A percentile compares a stretch with the other conserved stretches of the same genome.
Evolutionary conservation across 2,113 vertebrate species (phyloP).

Genomic region (Rhineura floridana): DNA sequence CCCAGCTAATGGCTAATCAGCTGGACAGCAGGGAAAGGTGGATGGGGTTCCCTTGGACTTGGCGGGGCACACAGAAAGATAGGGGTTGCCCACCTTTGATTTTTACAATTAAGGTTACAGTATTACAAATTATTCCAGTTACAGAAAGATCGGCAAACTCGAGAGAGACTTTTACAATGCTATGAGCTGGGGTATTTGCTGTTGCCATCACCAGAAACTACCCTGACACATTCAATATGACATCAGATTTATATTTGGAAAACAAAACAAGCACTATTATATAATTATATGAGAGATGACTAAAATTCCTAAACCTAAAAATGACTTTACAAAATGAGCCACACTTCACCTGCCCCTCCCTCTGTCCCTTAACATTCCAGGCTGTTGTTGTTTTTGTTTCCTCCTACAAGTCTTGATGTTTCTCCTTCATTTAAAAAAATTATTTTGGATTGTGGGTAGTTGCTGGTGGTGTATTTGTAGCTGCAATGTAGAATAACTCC

Average conservation of each 20-base stretch:
- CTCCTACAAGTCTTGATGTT: not conserved
- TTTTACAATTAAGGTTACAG: not conserved
- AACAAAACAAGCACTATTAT: not conserved
- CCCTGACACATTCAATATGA: not conserved
- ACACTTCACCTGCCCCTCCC: not conserved
- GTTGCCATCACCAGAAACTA: not conserved
- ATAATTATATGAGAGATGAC: not conserved
- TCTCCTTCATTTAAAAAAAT: not conserved
- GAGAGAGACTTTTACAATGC: not conserved
- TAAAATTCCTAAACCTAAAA: not conserved
- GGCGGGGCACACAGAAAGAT: too few species aligned
- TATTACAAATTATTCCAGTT: not conserved
- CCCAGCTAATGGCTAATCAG: too few species aligned
- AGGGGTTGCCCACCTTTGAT: not conserved
- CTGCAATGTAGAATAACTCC: not conserved
- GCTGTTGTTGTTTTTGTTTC: not conserved
- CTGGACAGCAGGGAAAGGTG: too few species aligned
- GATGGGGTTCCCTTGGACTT: too few species aligned
- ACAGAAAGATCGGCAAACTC: not conserved
- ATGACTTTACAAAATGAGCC: not conserved
- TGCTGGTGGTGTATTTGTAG: not conserved
- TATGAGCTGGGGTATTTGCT: not conserved
- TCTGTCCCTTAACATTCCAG: not conserved
- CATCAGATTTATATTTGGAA: not conserved
- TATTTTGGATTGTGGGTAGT: not conserved